Base-by-base conservation (phyloP, 2,797 vertebrate genomes). In the Typhlichthys subterraneus region DNA sequence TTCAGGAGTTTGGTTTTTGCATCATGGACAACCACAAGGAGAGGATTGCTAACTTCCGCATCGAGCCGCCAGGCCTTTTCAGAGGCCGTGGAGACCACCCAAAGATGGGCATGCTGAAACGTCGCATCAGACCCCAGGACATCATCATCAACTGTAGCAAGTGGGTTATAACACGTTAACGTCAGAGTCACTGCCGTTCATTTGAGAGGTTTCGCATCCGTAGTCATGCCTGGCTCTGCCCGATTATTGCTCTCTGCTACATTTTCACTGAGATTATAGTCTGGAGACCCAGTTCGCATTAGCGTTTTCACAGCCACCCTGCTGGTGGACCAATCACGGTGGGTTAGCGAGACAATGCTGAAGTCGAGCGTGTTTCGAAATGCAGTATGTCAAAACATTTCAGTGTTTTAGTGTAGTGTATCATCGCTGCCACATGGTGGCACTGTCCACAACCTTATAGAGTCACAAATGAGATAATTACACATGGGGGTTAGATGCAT, bases 91-190 rank as follows among this genome's bases (percentile, higher is more conserved):
- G 96, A 2, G 94, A 98, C 89, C 96, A 98, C 73, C 96, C 96
- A 2, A 98, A 98, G 80, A 97, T 97, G 95, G 96, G 96, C 69
- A 98, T 97, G 94, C 77, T 98, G 80, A 98, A 98, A 80, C 93
- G 94, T 23, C 93, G 96, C 73, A 95, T 97, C 80, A 90, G 94
- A 90, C 96, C 96, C 0, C 90, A 96, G 69, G 93, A 98, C 79
- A 95, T 98, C 81, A 97, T 98, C 80, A 98, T 98, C 61, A 98
- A 98, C 90, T 98, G 96, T 80, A 98, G 96, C 95, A 98, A 96
- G 96, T 98, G 85, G 84, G 96, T 80, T 19, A 72, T 61, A 54
- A 65, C 38, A 23, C 17, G 23, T 17, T 13, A 1, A 1, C 53
- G 8, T 63, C 65, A 54, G 33, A 33, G 17, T 5, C n/a, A 11